phyloP scores from a whole-genome alignment of 1,140 invertebrate species.

The Danaus melanippus region DNA sequence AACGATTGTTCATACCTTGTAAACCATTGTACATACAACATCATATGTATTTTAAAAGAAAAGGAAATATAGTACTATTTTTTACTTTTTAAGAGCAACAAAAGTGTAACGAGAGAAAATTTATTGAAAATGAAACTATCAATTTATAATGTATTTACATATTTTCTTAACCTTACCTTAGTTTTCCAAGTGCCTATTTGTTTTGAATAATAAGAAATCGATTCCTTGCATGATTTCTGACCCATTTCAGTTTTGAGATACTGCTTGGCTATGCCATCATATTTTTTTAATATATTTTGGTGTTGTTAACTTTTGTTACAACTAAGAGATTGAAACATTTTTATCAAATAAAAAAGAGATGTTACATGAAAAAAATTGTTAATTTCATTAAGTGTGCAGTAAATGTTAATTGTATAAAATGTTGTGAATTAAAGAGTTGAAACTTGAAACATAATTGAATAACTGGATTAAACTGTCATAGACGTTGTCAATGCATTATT shows the following conservation, averaged over 20 bases:
- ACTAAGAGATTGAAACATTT: constrained; percentile 15
- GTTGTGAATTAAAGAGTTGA: constrained; percentile 13
- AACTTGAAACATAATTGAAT: constrained; percentile 16
- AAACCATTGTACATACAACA: constrained; percentile 40
- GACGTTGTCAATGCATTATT: constrained; percentile 21
- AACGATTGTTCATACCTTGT: constrained; percentile 35
- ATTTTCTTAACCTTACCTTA: constrained; percentile 32
- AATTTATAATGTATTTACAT: constrained; percentile 37
- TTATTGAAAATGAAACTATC: constrained; percentile 43
- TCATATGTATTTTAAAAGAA: constrained; percentile 51
- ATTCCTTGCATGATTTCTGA: constrained; percentile 7
- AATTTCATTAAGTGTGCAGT: constrained; percentile 15
- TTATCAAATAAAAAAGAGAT: constrained; percentile 18
- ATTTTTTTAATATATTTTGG: constrained; percentile 3
- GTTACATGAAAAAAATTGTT: constrained; percentile 15
- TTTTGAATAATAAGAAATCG: constrained; percentile 9
- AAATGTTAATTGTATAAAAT: constrained; percentile 15
- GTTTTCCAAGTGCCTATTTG: constrained; percentile 44
- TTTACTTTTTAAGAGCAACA: constrained; percentile 59
- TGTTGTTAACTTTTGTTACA: constrained; percentile 14
- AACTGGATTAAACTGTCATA: constrained; percentile 24
- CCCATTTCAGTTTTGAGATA: constrained; percentile 5
- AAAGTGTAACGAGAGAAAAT: constrained; percentile 64
- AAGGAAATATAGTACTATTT: constrained; percentile 42
- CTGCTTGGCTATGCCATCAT: constrained; percentile 10